phyloP scores from a whole-genome alignment of 2,888 invertebrate species.

The Drosophila buzzatii region DNA sequence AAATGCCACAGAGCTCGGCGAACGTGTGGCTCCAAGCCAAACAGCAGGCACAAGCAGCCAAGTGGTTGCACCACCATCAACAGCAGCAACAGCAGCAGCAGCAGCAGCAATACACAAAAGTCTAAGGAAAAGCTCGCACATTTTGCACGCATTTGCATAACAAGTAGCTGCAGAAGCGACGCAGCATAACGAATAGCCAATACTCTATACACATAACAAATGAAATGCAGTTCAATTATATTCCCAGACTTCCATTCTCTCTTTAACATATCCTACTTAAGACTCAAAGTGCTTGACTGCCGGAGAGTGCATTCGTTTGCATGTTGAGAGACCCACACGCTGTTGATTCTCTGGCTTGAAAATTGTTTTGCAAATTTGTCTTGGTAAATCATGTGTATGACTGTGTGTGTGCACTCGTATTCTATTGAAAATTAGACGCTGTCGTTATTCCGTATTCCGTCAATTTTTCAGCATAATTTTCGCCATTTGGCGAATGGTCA shows the following conservation, averaged over 20 bases:
- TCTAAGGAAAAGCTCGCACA: constrained; percentile 73
- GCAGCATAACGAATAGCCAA: constrained; percentile 20
- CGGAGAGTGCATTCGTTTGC: constrained; percentile 7
- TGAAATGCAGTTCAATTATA: background rate
- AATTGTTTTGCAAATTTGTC: constrained; percentile 57
- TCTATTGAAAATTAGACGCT: constrained; percentile 71
- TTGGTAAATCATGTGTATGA: constrained; percentile 54
- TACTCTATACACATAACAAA: constrained; percentile 41
- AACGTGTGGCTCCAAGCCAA: constrained; percentile 79
- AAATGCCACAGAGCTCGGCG: constrained; percentile 75
- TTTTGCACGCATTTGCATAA: constrained; percentile 80
- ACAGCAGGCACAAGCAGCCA: constrained; percentile 25
- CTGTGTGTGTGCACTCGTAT: constrained; percentile 49
- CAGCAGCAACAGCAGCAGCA: constrained; percentile 43
- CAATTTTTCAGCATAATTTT: constrained; percentile 72
- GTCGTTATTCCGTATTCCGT: constrained; percentile 33
- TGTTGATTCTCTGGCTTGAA: constrained; percentile 16
- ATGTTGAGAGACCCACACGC: constrained; percentile 44
- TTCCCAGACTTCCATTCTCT: background rate
- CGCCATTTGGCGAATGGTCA: constrained; percentile 68
- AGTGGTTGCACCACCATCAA: constrained; percentile 39
- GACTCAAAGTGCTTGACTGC: background rate
- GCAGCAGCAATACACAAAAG: constrained; percentile 8
- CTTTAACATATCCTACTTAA: background rate
- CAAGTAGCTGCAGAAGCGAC: constrained; percentile 47